Evolutionary conservation across 2,888 invertebrate genomes (phyloP), one percentile per base, ranked within the genome.

Genomic region (Druceiella hillmani): DNA sequence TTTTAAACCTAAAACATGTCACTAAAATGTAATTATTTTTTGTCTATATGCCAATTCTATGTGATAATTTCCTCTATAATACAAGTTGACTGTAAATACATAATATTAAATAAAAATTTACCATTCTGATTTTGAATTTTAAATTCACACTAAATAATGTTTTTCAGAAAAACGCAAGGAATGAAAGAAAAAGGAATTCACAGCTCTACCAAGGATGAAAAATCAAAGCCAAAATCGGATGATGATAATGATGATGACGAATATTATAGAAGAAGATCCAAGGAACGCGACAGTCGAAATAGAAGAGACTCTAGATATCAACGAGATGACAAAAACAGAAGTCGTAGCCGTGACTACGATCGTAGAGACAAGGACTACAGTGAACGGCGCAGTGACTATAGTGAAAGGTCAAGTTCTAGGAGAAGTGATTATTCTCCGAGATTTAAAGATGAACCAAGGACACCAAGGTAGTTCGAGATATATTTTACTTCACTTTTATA

Each of bases 371-470:
- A 53, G 30, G 56, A 59, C 31, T 55, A 55, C 45, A 55, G 52
- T 36, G 55, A 47, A 41, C 50, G 58, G 33, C 50, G 60, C 9
- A 56, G 64, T 20, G 53, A 58, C 34, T 10, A 46, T 42, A 38
- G 29, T 45, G 44, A 27, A 54, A 64, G 58, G 57, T 70, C 62
- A 38, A 73, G 57, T 55, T 72, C 60, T 45, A 55, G 77, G 55
- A 58, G 69, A 33, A 72, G 71, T 50, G 64, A 68, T 44, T 72
- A 72, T 55, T 73, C 79, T 14, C 77, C 78, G 1, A 72, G 81
- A 31, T 87, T 87, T 55, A 81, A 76, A 55, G 90, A 92, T 67
- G 93, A 92, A 57, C 92, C 93, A 0, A 76, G 76, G 42, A 94
- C 93, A 7, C 94, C 94, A 1, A 79, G 77, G 62, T 75, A 56